These are phyloP conservation scores for Chloropsis hardwickii DNA, from an alignment of 2,113 vertebrate genomes.

Conservation along the genomic window DNA sequence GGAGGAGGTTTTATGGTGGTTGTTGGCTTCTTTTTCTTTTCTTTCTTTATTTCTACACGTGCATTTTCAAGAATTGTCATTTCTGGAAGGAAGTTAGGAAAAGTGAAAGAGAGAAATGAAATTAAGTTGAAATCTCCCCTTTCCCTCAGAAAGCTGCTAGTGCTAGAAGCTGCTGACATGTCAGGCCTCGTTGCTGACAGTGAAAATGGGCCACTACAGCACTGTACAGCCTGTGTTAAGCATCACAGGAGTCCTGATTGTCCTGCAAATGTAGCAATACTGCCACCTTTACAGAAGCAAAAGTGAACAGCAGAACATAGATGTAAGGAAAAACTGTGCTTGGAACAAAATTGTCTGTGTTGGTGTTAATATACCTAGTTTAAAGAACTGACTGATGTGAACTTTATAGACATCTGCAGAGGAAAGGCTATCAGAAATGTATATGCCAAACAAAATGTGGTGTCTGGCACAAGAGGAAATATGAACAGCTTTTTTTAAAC, in stretches of 20 bases:
- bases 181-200: conserved; percentile 29
- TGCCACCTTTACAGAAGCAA: conserved; percentile 16
- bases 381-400: not conserved
- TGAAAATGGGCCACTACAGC: conserved; percentile 36
- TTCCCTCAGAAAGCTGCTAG: conserved; percentile 18
- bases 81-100: conserved; percentile 25
- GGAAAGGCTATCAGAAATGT: not conserved
- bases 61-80: conserved; percentile 49
- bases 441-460: not conserved
- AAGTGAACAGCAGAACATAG: conserved; percentile 44
- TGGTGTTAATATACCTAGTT: conserved; percentile 7
- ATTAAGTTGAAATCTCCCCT: not conserved
- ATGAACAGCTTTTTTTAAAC: not conserved
- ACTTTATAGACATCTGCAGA: not conserved
- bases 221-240: conserved; percentile 2
- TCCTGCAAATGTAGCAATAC: conserved; percentile 26
- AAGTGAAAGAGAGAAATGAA: not conserved
- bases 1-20: not conserved
- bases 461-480: not conserved
- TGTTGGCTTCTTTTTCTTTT: not conserved
- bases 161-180: conserved; percentile 16
- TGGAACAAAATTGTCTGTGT: not conserved
- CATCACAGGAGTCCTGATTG: conserved; percentile 36
- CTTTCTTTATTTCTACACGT: not conserved
- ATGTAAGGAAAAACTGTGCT: not conserved